These are phyloP conservation scores for Ostrea edulis DNA, from an alignment of 1,140 invertebrate genomes.

Conservation along the genomic window DNA sequence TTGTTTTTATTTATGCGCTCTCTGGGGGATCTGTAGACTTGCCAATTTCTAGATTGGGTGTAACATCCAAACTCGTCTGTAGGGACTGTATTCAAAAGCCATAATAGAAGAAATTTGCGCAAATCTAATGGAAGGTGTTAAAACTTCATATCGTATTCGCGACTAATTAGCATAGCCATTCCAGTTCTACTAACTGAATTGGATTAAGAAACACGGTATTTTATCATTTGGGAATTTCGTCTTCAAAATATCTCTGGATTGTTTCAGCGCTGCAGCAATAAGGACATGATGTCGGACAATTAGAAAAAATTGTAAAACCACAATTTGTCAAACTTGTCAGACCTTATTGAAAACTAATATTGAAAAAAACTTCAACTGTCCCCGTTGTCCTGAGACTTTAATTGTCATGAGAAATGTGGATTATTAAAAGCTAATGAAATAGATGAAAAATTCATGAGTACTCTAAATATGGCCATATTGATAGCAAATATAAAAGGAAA, in stretches of 20 bases:
- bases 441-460: slow-evolving; percentile 35
- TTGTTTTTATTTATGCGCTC: slow-evolving; percentile 26
- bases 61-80: slow-evolving; percentile 15
- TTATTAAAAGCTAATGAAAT: slow-evolving; percentile 40
- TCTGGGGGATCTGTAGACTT: slow-evolving; percentile 3
- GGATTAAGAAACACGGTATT: slow-evolving; percentile 37
- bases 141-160: slow-evolving; percentile 34
- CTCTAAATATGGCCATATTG: slow-evolving; percentile 33
- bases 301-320: slow-evolving; percentile 36
- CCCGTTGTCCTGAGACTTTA: neutral
- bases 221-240: slow-evolving; percentile 28
- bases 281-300: slow-evolving; percentile 36
- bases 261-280: slow-evolving; percentile 19
- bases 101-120: slow-evolving; percentile 20
- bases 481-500: slow-evolving; percentile 21
- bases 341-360: slow-evolving; percentile 38
- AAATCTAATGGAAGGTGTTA: slow-evolving; percentile 33
- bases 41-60: slow-evolving; percentile 31
- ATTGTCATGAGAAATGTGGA: slow-evolving; percentile 29
- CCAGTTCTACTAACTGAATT: slow-evolving; percentile 10
- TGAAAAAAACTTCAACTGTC: slow-evolving; percentile 35
- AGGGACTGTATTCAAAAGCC: slow-evolving; percentile 16
- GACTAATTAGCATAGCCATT: slow-evolving; percentile 34
- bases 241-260: slow-evolving; percentile 24
- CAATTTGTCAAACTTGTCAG: slow-evolving; percentile 38